Evolutionary conservation across 2,888 invertebrate genomes (phyloP), one percentile per base, ranked within the genome.

Genomic region (Agrilus mali): DNA sequence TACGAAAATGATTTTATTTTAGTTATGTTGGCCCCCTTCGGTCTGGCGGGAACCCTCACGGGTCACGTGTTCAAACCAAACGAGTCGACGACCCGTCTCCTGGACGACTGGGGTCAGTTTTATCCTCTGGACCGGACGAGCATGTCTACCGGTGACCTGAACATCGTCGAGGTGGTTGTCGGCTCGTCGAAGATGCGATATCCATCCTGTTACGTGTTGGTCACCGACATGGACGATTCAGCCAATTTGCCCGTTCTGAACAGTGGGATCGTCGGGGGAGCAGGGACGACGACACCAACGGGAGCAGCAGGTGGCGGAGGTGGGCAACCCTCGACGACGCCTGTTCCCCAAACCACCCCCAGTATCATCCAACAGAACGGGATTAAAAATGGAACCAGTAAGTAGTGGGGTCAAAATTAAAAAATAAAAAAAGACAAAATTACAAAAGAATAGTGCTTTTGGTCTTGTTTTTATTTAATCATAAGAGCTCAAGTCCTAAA

Each of bases 11-110:
- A n/a, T 51, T 47, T 44, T 50, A 49, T 67, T 67, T 2, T 76
- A 85, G 96, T 96, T 58, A 89, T 96, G 64, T 72, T 97, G 62
- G 93, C 94, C 20, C 97, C 96, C 32, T 95, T 89, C 67, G 96
- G 96, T 10, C 74, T 96, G 63, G 85, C 89, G 53, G 97, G 93
- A 36, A 83, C 83, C 43, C 73, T 96, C 63, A 93, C 94, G 38
- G 95, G 95, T 1, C 82, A 86, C 59, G 77, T 79, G 50, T 86
- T 80, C 68, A 71, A 74, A 56, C 70, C 71, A 36, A 84, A 86
- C 61, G 78, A 82, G 37, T 72, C 74, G 55, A 82, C 83, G 14
- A 75, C 81, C 54, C 82, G 86, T 50, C 77, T 93, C 51, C 72
- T 95, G 49, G 89, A 92, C 58, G 93, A 95, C 56, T 97, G 96